Base-by-base conservation (phyloP, 2,888 invertebrate species). In the Melolontha melolontha region DNA sequence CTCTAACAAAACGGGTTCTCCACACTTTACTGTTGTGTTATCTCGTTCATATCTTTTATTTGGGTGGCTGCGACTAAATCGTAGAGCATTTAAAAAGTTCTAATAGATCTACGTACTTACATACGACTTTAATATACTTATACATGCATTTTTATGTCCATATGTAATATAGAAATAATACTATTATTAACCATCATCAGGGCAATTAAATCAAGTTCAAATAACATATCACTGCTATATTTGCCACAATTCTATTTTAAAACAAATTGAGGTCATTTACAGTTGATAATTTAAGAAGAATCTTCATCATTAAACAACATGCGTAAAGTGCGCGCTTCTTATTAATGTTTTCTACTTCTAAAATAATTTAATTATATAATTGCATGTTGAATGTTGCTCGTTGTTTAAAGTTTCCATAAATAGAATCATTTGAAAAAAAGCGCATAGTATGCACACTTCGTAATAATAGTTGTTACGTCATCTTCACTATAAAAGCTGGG, bases 1-100 rank as follows among this genome's bases (percentile, higher is more conserved):
- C 64, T 68, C 70, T 54, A 67, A n/a, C 67, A 50, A 54, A 73
- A 73, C 73, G 68, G 68, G 73, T 70, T 71, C 73, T 71, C 57
- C 27, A 22, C 22, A 22, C 66, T 40, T 66, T 29, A 57, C 47
- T 47, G 57, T 66, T 66, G 66, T 66, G 42, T 66, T 66, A 55
- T 57, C 57, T 49, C 40, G 41, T 47, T 47, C 59, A 16, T 59
- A 59, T 59, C 59, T 34, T 34, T 29, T 29, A 29, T 29, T 29
- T 29, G 29, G 6, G 4, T 29, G 29, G 6, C 29, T 29, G 29
- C 5, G 29, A 29, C 5, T 29, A 4, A 6, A 6, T 29, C 34
- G 1, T 34, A 34, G 2, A 1, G 22, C 22, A 22, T 22, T 1
- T 22, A 22, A 22, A 22, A 22, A 22, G 22, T 22, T 22, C 1